Percentiles rank a stretch among this genome's conserved stretches.
Conservation (phyloP, 2,888 invertebrate species). For the Philhelius pedissequus region DNA sequence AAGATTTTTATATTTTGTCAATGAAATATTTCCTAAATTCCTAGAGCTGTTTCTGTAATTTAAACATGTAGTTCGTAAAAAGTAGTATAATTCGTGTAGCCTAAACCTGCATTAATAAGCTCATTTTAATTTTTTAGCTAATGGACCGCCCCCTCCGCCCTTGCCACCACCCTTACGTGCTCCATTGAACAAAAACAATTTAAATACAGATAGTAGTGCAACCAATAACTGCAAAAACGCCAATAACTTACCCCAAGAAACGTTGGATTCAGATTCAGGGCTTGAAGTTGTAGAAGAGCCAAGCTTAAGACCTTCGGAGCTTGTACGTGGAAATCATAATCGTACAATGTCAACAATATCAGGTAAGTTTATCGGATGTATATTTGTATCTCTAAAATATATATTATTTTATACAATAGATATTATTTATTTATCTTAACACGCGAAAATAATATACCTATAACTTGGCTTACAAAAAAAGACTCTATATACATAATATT, state of each 20-base stretch:
- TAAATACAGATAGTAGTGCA: constrained; percentile 47
- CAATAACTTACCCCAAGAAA: constrained; percentile 62
- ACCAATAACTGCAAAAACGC: constrained; percentile 66
- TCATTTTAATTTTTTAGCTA: constrained; percentile 73
- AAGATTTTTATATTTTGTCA: too few relatives aligned
- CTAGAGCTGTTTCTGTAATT: too few relatives aligned
- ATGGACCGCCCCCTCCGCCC: constrained; percentile 86
- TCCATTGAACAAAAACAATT: constrained; percentile 71
- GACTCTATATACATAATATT: too few relatives aligned
- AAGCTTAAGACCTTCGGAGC: constrained; percentile 83
- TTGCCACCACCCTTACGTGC: constrained; percentile 82
- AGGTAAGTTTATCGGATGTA: constrained; percentile 76
- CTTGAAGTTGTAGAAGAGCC: constrained; percentile 85
- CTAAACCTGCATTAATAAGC: too few relatives aligned
- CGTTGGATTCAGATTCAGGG: constrained; percentile 78
- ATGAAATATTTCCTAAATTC: too few relatives aligned
- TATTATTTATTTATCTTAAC: too few relatives aligned
- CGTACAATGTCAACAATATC: constrained; percentile 81
- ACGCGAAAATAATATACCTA: too few relatives aligned
- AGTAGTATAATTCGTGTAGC: too few relatives aligned
- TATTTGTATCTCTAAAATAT: too few relatives aligned
- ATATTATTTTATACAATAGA: too few relatives aligned
- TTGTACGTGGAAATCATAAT: constrained; percentile 82
- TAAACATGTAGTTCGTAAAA: too few relatives aligned
- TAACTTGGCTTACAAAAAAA: too few relatives aligned